These are phyloP conservation scores for Urocitellus parryii DNA, from an alignment of 2,113 vertebrate genomes.

Conservation along the genomic window DNA sequence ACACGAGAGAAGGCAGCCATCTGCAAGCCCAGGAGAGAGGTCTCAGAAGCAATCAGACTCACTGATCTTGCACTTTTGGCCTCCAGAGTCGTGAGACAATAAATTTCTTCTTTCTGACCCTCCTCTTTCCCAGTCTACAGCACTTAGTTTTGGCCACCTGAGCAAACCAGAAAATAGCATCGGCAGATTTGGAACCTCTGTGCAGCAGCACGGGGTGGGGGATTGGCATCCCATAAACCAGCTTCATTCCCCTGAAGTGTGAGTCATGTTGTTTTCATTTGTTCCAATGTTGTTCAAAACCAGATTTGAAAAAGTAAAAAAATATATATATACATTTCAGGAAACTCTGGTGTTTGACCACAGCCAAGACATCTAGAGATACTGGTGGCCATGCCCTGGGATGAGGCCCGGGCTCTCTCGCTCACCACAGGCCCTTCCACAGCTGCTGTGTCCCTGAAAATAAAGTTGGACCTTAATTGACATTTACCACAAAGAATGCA, in stretches of 20 bases:
- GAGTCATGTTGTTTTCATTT: too few relatives aligned
- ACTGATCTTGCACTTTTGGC: not conserved
- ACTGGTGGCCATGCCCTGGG: accelerated
- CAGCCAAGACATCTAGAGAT: too few relatives aligned
- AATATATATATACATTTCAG: not conserved
- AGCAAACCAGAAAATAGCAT: not conserved
- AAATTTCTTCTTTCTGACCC: too few relatives aligned
- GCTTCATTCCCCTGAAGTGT: too few relatives aligned
- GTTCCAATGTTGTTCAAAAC: too few relatives aligned
- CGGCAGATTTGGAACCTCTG: not conserved
- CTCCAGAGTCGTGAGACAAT: accelerated
- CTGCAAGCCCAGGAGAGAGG: accelerated
- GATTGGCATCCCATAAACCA: too few relatives aligned
- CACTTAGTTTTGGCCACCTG: accelerated
- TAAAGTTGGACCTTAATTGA: accelerated
- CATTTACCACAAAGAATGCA: not conserved
- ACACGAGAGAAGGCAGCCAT: not conserved
- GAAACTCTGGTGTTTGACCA: not conserved
- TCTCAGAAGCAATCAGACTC: accelerated
- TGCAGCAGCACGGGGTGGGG: too few relatives aligned
- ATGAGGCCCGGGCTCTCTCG: too few relatives aligned
- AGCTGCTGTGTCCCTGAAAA: too few relatives aligned
- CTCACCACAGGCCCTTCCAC: not conserved
- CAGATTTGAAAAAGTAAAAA: not conserved
- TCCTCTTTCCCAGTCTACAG: not conserved